Base-by-base conservation (phyloP, 1,140 invertebrate genomes). In the Drosophila leontia region DNA sequence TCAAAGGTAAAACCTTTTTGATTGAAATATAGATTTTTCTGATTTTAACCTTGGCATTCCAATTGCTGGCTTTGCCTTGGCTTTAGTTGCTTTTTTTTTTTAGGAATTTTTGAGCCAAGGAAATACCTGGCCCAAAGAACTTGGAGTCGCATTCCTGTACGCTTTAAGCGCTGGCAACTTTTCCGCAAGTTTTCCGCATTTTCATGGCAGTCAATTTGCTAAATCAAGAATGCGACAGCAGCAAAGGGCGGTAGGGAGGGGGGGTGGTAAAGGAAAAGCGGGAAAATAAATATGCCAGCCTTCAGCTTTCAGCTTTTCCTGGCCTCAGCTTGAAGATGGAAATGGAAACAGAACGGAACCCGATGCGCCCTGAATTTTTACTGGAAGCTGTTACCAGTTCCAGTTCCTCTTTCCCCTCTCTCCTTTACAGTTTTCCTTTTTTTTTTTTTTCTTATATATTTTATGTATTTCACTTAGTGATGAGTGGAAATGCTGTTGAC, bases 401-500 rank as follows among this genome's bases (percentile, higher is more conserved):
- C 23, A 7, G 19, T 17, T 42, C 23, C 37, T 12, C 19, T 26
- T 3, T 29, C 26, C 26, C 29, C 61, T 13, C 35, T 12, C 29
- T 19, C 58, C 35, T 61, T 62, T 50, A 9, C 47, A 23, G 26
- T 69, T 39, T 8, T 12, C 15, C 13, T 12, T 11, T 13, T 48
- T 57, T 45, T 64, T n/a, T n/a, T 69, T 44, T 26, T 45, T 44
- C n/a, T 57, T 32, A 55, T 70, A 26, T 26, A 26, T 53, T 41
- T 47, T 70, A 50, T 50, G 35, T 72, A 71, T 75, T 80, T 75
- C 58, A 79, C 65, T 87, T 86, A 86, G 87, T 87, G 84, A 86
- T 86, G 83, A 69, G 70, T 80, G 58, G 75, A 81, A 82, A 86
- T 87, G 84, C 77, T 87, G 83, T 87, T 86, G 83, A 86, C 83